These are phyloP conservation scores for Unio delphinus DNA, from an alignment of 2,888 invertebrate species.

Conservation along the genomic window DNA sequence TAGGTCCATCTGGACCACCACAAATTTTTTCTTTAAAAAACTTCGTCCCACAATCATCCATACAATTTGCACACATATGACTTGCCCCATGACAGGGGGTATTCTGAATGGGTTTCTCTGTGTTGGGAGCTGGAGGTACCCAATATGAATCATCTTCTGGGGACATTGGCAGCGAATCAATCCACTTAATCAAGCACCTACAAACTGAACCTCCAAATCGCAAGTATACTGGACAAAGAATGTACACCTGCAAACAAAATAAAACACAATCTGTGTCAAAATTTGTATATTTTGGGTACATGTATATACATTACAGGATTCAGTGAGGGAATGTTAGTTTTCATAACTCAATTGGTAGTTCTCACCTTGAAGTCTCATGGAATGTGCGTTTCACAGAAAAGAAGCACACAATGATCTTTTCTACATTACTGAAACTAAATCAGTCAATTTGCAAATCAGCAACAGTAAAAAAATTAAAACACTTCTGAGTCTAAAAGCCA, in stretches of 20 bases:
- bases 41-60: slow-evolving; percentile 38
- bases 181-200: slow-evolving; percentile 51
- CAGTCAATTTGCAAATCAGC: no score
- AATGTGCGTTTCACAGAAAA: no score
- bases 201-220: slow-evolving; percentile 57
- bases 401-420: no score
- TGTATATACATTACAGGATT: neutral
- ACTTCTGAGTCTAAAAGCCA: no score
- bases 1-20: slow-evolving; percentile 36
- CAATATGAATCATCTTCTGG: slow-evolving; percentile 51
- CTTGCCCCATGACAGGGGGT: slow-evolving; percentile 9
- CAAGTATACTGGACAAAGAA: slow-evolving; percentile 52
- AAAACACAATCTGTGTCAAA: neutral
- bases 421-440: no score
- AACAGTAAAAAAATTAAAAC: no score
- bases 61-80: slow-evolving; percentile 37
- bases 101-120: slow-evolving; percentile 10
- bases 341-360: no score
- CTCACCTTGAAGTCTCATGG: no score
- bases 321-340: no score
- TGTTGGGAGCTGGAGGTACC: slow-evolving; percentile 28
- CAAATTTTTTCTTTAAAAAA: slow-evolving; percentile 45
- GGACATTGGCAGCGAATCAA: slow-evolving; percentile 39
- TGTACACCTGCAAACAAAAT: slow-evolving; percentile 48
- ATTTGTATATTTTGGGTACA: neutral